Evolutionary conservation across 2,113 vertebrate species (phyloP).

Genomic region (Nematolebias whitei): DNA sequence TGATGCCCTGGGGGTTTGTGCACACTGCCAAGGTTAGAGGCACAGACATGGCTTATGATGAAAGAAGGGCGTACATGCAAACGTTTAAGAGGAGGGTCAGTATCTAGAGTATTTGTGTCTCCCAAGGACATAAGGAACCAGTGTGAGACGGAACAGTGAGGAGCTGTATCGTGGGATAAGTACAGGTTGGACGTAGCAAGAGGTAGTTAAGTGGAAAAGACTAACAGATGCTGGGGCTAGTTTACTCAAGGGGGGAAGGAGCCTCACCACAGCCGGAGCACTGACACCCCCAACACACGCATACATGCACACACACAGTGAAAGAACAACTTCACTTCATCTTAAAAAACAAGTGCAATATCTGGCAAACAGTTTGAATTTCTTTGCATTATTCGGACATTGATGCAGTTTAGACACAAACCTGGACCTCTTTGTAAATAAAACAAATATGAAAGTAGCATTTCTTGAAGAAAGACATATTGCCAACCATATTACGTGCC

Average conservation of each 20-base stretch:
- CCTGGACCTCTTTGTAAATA: background rate
- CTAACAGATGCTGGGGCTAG: conserved; percentile 79
- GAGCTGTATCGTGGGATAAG: conserved; percentile 74
- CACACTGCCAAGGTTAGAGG: conserved; percentile 32
- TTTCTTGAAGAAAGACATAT: background rate
- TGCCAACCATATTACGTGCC: no score
- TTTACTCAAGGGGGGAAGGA: conserved; percentile 71
- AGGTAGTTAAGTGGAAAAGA: conserved; percentile 79
- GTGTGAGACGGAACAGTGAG: conserved; percentile 56
- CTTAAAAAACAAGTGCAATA: conserved; percentile 48
- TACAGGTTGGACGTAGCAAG: conserved; percentile 80
- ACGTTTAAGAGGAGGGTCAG: conserved; percentile 43
- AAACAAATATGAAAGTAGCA: background rate
- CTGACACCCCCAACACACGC: conserved; percentile 44
- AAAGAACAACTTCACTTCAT: conserved; percentile 50
- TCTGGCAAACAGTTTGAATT: conserved; percentile 56
- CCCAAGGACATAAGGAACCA: conserved; percentile 67
- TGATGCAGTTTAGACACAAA: conserved; percentile 2
- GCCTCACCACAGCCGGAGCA: conserved; percentile 54
- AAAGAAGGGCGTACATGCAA: conserved; percentile 11
- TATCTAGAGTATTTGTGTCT: conserved; percentile 38
- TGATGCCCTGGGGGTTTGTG: conserved; percentile 7
- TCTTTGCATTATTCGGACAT: conserved; percentile 56
- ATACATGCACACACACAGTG: conserved; percentile 28
- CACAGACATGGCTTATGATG: conserved; percentile 15